Evolutionary conservation across 2,888 invertebrate species (phyloP), one percentile per base, ranked within the genome.

Genomic region (Drosophila diplacantha): DNA sequence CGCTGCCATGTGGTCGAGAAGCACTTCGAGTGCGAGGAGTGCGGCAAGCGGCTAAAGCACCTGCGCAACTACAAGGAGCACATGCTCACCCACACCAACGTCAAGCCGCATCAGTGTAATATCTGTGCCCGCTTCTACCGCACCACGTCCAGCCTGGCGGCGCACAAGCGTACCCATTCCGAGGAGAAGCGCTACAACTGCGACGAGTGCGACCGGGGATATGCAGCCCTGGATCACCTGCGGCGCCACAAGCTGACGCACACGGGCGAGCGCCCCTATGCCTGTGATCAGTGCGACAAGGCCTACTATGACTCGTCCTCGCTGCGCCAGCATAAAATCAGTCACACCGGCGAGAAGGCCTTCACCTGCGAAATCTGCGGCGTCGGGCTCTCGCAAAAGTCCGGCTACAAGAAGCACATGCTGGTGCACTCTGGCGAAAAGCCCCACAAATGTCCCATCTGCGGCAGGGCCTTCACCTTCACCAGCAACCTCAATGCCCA

Each of bases 331-430:
- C 88, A 88, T 58, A 87, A 88, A 72, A 71, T 88, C 6, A 84
- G 85, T 2, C 88, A 88, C 59, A 87, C 88, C 0, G 88, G 88
- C 3, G 85, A 85, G 31, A 87, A 87, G 66, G 88, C 88, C 0
- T 88, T 85, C 61, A 78, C 85, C 9, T 88, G 88, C 18, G 85
- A 86, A 26, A 86, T 88, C 24, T 88, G 88, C 61, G 88, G 88
- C 9, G 87, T 88, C 41, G 87, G 88, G 0, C 75, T 88, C 57
- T 88, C 88, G 0, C 88, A 88, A 61, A 88, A 88, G 34, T 88
- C 88, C 1, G 88, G 88, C 47, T 88, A 86, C 59, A 88, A 88
- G 71, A 88, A 88, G 65, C 88, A 88, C 44, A 84, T 88, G 88
- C 71, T 88, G n/a, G 86, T 85, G 1, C 88, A 88, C 62, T 87